Evolutionary conservation across 2,113 vertebrate genomes (phyloP).

Genomic region (Misgurnus mizolepis): DNA sequence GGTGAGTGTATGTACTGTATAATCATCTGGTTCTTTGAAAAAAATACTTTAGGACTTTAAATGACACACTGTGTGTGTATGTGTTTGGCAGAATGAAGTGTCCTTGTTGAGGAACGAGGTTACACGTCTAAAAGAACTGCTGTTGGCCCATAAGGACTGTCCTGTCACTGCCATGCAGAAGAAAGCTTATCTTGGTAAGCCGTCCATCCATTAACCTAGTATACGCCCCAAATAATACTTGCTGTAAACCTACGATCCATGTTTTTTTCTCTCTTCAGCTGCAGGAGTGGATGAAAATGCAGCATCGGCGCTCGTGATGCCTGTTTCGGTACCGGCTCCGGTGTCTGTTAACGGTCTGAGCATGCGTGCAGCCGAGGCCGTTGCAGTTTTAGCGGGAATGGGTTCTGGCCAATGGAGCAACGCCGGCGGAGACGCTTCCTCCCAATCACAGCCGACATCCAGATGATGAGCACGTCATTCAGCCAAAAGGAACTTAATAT

Average conservation of each 20-base stretch:
- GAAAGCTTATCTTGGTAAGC: conserved; percentile 80
- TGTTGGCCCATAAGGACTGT: conserved; percentile 96
- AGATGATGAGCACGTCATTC: conserved; percentile 84
- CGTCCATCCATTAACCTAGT: not conserved
- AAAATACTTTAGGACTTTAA: not conserved
- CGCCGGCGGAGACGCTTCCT: conserved; percentile 68
- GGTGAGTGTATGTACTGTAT: not conserved
- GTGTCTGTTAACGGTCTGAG: conserved; percentile 82
- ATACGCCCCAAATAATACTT: conserved; percentile 3
- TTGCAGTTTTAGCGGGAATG: conserved; percentile 92
- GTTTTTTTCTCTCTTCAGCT: conserved; percentile 69
- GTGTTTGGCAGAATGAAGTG: conserved; percentile 78
- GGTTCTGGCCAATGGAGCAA: conserved; percentile 86
- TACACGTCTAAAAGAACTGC: conserved; percentile 92
- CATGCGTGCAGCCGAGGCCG: conserved; percentile 88
- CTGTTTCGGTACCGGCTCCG: conserved; percentile 70
- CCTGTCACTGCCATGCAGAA: conserved; percentile 96
- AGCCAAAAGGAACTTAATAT: conserved; percentile 61
- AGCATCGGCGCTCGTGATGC: conserved; percentile 69
- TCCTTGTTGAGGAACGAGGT: conserved; percentile 90
- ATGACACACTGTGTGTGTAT: conserved; percentile 21
- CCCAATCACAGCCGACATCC: conserved; percentile 87
- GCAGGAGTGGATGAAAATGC: conserved; percentile 86
- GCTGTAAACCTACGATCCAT: conserved; percentile 63
- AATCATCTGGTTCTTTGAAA: conserved; percentile 15